Evolutionary conservation across 2,888 invertebrate species (phyloP).

Genomic region (Empis stercorea): DNA sequence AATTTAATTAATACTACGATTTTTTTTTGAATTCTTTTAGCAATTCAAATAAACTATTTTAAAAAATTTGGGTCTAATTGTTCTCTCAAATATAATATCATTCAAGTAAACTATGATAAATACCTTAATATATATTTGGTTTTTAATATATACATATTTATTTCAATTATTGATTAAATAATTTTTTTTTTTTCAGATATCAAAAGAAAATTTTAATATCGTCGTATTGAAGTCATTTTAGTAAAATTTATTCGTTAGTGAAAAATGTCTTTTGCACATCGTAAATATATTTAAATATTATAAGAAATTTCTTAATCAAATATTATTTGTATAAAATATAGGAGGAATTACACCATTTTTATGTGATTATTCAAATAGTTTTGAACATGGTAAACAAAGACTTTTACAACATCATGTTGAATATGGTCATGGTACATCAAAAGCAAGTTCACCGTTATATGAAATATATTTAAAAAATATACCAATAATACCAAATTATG

Average conservation of each 20-base stretch:
- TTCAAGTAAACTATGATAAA: too few relatives aligned
- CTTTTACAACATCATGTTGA: neutral
- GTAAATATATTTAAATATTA: neutral
- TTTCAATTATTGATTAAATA: too few relatives aligned
- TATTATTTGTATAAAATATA: neutral
- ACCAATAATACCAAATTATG: conserved; percentile 63
- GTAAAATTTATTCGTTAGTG: neutral
- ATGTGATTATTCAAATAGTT: too few relatives aligned
- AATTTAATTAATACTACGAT: too few relatives aligned
- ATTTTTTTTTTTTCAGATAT: neutral
- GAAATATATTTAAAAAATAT: conserved; percentile 61
- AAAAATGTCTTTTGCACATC: neutral
- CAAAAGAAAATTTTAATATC: neutral
- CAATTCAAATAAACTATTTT: too few relatives aligned
- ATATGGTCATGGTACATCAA: conserved; percentile 21
- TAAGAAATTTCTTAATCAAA: neutral
- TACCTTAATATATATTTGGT: too few relatives aligned
- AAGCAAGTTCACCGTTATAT: conserved; percentile 26
- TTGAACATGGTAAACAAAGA: too few relatives aligned
- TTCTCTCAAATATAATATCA: too few relatives aligned
- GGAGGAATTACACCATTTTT: neutral
- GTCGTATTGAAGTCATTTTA: too few relatives aligned
- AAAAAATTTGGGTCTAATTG: too few relatives aligned
- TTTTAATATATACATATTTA: too few relatives aligned
- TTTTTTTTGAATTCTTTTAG: too few relatives aligned